phyloP scores from a whole-genome alignment of 2,888 invertebrate genomes.

The Hydriomena furcata region DNA sequence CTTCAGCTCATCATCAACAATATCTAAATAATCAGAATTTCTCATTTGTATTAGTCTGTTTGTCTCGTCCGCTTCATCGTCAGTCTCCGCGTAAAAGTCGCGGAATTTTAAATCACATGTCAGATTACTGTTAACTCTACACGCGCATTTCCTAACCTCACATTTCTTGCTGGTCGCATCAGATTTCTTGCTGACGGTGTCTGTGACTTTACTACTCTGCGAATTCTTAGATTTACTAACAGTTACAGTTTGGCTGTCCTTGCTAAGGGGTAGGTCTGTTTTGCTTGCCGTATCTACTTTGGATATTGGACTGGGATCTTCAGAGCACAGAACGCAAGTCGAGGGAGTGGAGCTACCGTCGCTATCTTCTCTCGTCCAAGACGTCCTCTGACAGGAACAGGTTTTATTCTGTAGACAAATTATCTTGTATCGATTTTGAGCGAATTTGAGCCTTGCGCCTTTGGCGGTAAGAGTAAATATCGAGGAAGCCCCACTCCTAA shows the following conservation, averaged over 20 bases:
- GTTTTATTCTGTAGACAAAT: constrained; percentile 71
- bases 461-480: constrained; percentile 37
- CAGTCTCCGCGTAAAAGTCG: constrained; percentile 62
- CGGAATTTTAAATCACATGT: constrained; percentile 59
- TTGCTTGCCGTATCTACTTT: constrained; percentile 40
- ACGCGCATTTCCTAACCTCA: constrained; percentile 38
- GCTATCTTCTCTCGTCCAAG: constrained; percentile 54
- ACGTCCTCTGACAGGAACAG: constrained; percentile 56
- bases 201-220: constrained; percentile 48
- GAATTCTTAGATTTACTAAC: constrained; percentile 49
- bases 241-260: constrained; percentile 46
- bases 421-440: constrained; percentile 39
- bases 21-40: constrained; percentile 63
- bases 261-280: constrained; percentile 26
- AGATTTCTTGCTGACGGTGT: constrained; percentile 48
- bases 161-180: constrained; percentile 54
- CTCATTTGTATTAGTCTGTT: constrained; percentile 64
- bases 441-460: constrained; percentile 44
- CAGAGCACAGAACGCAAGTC: constrained; percentile 67
- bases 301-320: constrained; percentile 46
- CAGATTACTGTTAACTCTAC: constrained; percentile 48
- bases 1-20: constrained; percentile 66
- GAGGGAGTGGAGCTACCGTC: constrained; percentile 65
- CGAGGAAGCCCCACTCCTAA: constrained; percentile 39
- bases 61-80: constrained; percentile 64